Conservation (phyloP, 2,113 vertebrate genomes). For the Baryphthengus martii region DNA sequence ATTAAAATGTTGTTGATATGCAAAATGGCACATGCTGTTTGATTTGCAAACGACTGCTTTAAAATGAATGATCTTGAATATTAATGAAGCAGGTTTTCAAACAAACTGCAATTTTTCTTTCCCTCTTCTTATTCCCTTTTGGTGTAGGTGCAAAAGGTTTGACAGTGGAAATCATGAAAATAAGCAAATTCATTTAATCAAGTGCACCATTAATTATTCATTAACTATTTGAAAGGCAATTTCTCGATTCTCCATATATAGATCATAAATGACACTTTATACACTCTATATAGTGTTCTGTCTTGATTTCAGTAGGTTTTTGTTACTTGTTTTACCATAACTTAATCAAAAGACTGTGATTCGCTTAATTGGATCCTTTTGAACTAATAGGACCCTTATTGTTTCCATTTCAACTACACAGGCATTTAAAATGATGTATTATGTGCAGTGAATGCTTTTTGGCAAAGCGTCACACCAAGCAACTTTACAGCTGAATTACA, state of each 20-base stretch:
- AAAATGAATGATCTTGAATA: slow-evolving; percentile 27
- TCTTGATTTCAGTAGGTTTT: neutral
- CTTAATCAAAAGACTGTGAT: neutral
- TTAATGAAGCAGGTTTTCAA: slow-evolving; percentile 36
- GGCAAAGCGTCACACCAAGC: neutral
- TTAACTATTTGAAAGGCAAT: neutral
- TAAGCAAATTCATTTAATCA: slow-evolving; percentile 20
- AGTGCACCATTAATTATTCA: slow-evolving; percentile 7
- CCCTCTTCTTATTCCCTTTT: neutral
- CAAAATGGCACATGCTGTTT: neutral
- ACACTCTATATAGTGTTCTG: neutral
- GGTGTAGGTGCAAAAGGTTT: neutral
- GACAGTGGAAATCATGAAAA: slow-evolving; percentile 21
- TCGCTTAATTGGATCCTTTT: neutral
- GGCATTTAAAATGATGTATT: accelerated
- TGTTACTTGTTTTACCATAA: neutral
- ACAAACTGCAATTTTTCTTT: slow-evolving; percentile 14
- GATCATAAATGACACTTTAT: neutral
- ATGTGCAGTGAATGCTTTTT: neutral
- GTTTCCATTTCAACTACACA: neutral
- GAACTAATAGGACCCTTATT: neutral
- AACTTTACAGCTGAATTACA: neutral
- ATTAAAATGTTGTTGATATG: slow-evolving; percentile 43
- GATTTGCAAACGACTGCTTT: slow-evolving; percentile 40
- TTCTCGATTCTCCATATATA: neutral